Base-by-base conservation (phyloP, 2,888 invertebrate genomes). In the Imbricaverruca yamaguchii region DNA sequence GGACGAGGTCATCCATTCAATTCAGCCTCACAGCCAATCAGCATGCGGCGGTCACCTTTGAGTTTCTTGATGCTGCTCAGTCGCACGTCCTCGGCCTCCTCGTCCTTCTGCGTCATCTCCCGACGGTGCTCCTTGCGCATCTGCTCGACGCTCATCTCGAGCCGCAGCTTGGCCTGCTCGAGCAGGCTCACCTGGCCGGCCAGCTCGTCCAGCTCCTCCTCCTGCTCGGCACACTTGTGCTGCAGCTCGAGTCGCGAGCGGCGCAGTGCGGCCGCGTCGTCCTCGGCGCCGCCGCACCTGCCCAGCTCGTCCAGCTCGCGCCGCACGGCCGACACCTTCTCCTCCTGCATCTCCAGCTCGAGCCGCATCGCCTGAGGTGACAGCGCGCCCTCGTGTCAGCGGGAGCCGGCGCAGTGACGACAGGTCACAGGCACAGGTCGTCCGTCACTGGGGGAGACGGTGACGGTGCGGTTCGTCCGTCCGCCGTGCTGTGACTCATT, bases 131-230 rank as follows among this genome's bases (percentile, higher is more conserved):
- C 95, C 87, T 97, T 97, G 80, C 96, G 91, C 87, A 94, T 92
- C 85, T 96, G 95, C 87, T 98, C 97, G 84, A 96, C 88, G 77
- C 93, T 91, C 97, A 98, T 97, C 88, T 98, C 97, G 84, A 98
- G 89, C 1, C 97, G 91, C 56, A 97, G 90, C 87, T 97, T 97
- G 3, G 95, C 94, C 87, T 96, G 96, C 87, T 97, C 96, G 86
- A 98, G 88, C 85, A 97, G 89, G 88, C 94, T 91, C 85, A 95
- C 93, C 88, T 94, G 94, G 9, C 96, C 97, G 7, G 97, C 96
- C 86, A 97, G 91, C 86, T 98, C 98, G 86, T 98, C 98, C 80
- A 98, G 89, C 87, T 98, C 98, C 87, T 98, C 97, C 86, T 97
- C 97, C 88, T 87, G 82, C 61, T 63, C 57, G 15, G 65, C n/a